phyloP scores from a whole-genome alignment of 2,888 invertebrate species.

The Eilema sororculum region DNA sequence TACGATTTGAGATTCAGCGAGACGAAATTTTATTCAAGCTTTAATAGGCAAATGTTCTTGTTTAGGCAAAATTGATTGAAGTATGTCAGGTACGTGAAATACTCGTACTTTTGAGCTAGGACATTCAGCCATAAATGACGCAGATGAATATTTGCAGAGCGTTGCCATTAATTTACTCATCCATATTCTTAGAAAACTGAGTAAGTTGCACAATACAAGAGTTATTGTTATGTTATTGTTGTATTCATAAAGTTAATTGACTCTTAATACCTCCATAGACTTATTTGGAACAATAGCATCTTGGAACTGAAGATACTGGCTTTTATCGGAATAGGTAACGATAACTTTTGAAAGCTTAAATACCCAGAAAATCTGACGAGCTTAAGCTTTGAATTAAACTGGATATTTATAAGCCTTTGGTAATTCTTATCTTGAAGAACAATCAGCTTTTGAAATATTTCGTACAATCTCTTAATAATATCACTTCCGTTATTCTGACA shows the following conservation, averaged over 20 bases:
- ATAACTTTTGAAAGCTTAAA: slow-evolving; percentile 22
- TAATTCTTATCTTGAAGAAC: slow-evolving; percentile 16
- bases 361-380: slow-evolving; percentile 22
- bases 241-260: neutral
- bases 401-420: slow-evolving; percentile 20
- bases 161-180: neutral
- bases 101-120: neutral
- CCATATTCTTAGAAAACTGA: neutral
- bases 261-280: neutral
- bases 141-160: neutral
- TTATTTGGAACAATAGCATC: slow-evolving; percentile 9
- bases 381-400: slow-evolving; percentile 23
- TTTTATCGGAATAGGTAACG: slow-evolving; percentile 18
- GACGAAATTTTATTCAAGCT: neutral
- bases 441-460: slow-evolving; percentile 13
- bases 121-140: neutral
- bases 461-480: slow-evolving; percentile 2
- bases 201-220: neutral
- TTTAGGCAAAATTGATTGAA: neutral
- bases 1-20: neutral
- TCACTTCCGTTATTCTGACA: slow-evolving; percentile 1
- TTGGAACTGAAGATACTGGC: slow-evolving; percentile 10
- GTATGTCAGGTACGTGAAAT: neutral
- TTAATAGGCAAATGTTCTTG: neutral
- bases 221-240: neutral